phyloP scores from a whole-genome alignment of 2,113 vertebrate genomes.

The Butastur rufipennis region DNA sequence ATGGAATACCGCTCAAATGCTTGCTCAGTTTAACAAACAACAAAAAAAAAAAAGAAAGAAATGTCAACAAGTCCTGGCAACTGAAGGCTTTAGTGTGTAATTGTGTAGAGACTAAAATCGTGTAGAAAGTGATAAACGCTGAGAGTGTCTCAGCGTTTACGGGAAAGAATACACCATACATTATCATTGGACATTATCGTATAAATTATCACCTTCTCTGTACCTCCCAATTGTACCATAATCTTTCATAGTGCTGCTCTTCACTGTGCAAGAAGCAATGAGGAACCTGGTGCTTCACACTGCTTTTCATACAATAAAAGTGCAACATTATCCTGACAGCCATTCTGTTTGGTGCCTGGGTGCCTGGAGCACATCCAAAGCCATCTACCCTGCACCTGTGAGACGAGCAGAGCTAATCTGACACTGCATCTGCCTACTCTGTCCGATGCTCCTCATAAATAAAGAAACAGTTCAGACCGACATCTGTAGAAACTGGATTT shows the following conservation, averaged over 20 bases:
- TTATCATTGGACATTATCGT: conserved; percentile 20
- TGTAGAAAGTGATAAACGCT: neutral
- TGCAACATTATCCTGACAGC: neutral
- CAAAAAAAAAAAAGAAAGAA: neutral
- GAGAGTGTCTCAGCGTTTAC: neutral
- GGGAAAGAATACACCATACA: neutral
- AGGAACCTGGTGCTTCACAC: neutral
- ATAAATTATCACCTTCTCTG: conserved; percentile 12
- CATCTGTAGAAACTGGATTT: neutral
- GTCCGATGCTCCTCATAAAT: neutral
- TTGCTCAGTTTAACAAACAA: neutral
- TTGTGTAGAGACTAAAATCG: neutral
- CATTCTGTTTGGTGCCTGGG: neutral
- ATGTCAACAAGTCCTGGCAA: neutral
- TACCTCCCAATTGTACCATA: neutral
- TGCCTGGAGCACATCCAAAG: conserved; percentile 18
- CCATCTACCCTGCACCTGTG: neutral
- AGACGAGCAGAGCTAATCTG: neutral
- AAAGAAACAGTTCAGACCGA: neutral
- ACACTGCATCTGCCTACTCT: neutral
- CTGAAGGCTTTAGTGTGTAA: neutral
- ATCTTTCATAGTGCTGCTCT: conserved; percentile 17
- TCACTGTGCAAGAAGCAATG: neutral
- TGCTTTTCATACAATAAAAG: neutral
- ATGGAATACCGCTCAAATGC: neutral